Evolutionary conservation across 2,113 vertebrate species (phyloP), one percentile per base, ranked within the genome.

Genomic region (Otis tarda): DNA sequence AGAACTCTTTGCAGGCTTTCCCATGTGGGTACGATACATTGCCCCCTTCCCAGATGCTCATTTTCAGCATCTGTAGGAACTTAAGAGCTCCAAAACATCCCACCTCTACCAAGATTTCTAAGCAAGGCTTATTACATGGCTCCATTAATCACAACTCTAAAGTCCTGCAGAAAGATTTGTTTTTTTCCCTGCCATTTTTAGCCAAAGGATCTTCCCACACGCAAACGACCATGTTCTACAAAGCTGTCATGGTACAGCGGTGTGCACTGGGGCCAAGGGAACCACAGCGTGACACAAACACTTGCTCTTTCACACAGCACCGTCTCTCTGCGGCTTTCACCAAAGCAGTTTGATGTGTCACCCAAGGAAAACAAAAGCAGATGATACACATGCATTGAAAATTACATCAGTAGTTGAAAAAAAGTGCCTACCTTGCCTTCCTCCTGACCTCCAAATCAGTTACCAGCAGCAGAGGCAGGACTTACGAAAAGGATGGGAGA

Each of bases 191-290:
- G 8, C 22, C 39, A 4, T 37, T 87, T n/a, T 71, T 52, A 70
- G 33, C 37, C n/a, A 41, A 41, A 53, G 20, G 8, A 53, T 20
- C 19, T 77, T 86, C 25, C 35, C 45, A 50, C n/a, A 10, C 2
- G 6, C 28, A 41, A 81, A 16, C 41, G 41, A 43, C 41, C 41
- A 13, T 0, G 1, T 37, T 87, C 57, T n/a, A 12, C 0, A 4
- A 67, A 67, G 31, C n/a, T 56, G 33, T 27, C 3, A 0, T 28
- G 25, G 13, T 5, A 14, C 7, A 1, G 33, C 3, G 21, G 30
- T 2, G 12, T 13, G 45, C 8, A 14, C 19, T 6, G n/a, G 14
- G 52, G 39, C 15, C 2, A 0, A 37, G 30, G 18, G 37, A 78
- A 49, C 33, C n/a, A 25, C 49, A 39, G 28, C 1, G 0, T 10